Evolutionary conservation across 2,797 vertebrate species (phyloP).

Genomic region (Neosalanx taihuensis): DNA sequence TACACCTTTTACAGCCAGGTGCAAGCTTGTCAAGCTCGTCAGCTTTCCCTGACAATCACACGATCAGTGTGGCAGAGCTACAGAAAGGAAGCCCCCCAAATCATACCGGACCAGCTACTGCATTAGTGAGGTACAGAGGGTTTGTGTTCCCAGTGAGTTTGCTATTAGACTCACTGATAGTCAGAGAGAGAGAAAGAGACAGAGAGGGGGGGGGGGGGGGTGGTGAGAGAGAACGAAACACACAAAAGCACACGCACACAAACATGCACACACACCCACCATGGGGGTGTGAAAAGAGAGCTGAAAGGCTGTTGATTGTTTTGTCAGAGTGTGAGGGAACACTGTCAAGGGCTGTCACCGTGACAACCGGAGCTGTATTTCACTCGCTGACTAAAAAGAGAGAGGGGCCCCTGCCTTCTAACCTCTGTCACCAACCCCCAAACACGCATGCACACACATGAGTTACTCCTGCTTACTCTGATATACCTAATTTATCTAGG

Average conservation of each 20-base stretch:
- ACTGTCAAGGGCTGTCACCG: constrained; percentile 63
- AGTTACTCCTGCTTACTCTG: background rate
- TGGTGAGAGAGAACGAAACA: constrained; percentile 12
- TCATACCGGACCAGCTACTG: too few relatives aligned
- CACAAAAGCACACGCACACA: background rate
- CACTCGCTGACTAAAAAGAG: constrained; percentile 55
- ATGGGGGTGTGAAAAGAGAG: background rate
- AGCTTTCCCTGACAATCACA: background rate
- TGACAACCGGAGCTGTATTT: constrained; percentile 64
- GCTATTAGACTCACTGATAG: constrained; percentile 22
- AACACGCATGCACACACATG: background rate
- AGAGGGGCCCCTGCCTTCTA: constrained; percentile 58
- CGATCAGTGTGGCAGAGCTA: background rate
- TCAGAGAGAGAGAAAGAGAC: constrained; percentile 23
- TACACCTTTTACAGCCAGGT: background rate
- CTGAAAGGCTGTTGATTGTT: constrained; percentile 55
- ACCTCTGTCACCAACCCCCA: constrained; percentile 29
- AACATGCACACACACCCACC: background rate
- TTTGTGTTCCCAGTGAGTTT: too few relatives aligned
- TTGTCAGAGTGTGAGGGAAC: constrained; percentile 41
- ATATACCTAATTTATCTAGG: background rate
- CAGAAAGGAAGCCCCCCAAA: too few relatives aligned
- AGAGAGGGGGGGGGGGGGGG: background rate
- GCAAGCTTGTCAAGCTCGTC: too few relatives aligned
- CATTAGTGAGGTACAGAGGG: too few relatives aligned